Evolutionary conservation across 2,113 vertebrate genomes (phyloP), one percentile per base, ranked within the genome.

Genomic region (Otocyon megalotis): DNA sequence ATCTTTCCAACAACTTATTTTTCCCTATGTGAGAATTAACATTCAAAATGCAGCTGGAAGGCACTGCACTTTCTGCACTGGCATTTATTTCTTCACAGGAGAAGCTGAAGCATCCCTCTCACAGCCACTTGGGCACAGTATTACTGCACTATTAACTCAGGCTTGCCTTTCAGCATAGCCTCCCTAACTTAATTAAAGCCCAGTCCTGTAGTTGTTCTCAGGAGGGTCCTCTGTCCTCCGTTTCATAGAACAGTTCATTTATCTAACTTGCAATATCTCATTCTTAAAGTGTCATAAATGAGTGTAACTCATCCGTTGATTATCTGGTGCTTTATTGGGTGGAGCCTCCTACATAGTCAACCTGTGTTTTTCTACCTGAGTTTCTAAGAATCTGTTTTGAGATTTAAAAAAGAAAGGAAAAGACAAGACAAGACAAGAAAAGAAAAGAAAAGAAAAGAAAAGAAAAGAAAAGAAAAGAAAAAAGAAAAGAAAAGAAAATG

Each of bases 161-260:
- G n/a, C 8, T 4, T 58, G 53, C 30, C 79, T 89, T 81, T 92
- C 80, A 95, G 48, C 96, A 76, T 32, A 83, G 35, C 26, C 35
- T 88, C 12, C 32, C 8, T 77, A 86, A 83, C 13, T 54, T 72
- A 71, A 94, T 93, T 90, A 97, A 93, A 90, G 60, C 26, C 88
- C 53, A 94, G 1, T 26, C 74, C 53, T 8, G 0, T 28, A 85
- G 91, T 94, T 90, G 88, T 35, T 90, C 94, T 67, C 67, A 87
- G 62, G 17, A 83, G 85, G 94, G 32, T 53, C 20, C 32, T 87
- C 54, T 82, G 54, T 67, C 89, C 26, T 93, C 50, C 54, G 24
- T 83, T 93, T 79, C 54, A 79, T 26, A 37, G 22, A 83, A 77
- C 30, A 58, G 67, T 83, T 74, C 67, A 62, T 96, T 94, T 88